Conservation (phyloP, 2,797 vertebrate species). For the Sebastes nivosus region DNA sequence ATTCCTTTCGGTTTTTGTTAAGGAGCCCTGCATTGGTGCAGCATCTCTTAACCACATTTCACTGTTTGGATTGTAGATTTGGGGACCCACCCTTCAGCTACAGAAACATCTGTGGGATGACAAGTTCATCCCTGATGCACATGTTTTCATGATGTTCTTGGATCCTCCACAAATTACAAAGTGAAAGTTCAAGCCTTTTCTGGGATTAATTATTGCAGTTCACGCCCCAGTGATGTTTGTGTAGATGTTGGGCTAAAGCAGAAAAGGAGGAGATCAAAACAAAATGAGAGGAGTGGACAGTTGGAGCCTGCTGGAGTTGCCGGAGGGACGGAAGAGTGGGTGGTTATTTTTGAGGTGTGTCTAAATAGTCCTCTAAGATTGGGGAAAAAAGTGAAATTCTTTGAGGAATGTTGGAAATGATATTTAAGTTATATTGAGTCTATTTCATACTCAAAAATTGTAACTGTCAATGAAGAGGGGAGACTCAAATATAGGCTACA, state of each 20-base stretch:
- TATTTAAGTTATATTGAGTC: background rate
- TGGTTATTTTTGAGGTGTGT: constrained; percentile 46
- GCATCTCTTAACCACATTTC: constrained; percentile 8
- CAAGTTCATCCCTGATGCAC: constrained; percentile 33
- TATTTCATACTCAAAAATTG: background rate
- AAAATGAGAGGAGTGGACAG: constrained; percentile 16
- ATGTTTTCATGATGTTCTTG: constrained; percentile 50
- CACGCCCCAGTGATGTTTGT: constrained; percentile 5
- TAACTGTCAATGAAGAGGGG: background rate
- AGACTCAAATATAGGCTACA: background rate
- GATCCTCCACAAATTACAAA: constrained; percentile 13
- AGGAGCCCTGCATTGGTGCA: background rate
- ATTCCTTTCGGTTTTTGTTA: background rate
- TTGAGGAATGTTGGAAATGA: background rate
- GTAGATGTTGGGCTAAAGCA: constrained; percentile 1
- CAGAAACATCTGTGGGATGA: constrained; percentile 36
- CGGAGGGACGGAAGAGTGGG: constrained; percentile 12
- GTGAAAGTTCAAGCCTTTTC: background rate
- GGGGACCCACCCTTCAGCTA: background rate
- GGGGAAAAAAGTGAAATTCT: background rate
- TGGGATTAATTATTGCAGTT: background rate
- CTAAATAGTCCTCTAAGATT: background rate
- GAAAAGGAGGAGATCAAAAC: constrained; percentile 3
- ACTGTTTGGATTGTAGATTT: background rate
- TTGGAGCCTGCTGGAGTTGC: background rate